These are phyloP conservation scores for Papilio polyxenes DNA, from an alignment of 1,140 invertebrate genomes.

Conservation along the genomic window DNA sequence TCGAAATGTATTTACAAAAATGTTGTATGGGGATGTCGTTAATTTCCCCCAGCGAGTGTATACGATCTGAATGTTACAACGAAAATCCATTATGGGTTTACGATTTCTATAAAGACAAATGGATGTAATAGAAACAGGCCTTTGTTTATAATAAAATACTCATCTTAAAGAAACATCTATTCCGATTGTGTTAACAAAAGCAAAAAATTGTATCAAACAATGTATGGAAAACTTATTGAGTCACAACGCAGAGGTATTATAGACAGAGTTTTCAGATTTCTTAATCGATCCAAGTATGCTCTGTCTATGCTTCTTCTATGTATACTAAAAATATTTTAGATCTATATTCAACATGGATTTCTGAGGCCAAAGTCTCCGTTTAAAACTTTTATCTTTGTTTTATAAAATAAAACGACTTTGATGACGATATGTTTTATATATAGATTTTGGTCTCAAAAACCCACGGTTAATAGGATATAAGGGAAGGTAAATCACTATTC, in stretches of 20 bases:
- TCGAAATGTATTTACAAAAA: conserved; percentile 38
- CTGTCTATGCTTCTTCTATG: neutral
- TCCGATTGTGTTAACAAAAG: neutral
- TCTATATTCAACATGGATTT: too few species aligned
- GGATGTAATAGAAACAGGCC: conserved; percentile 51
- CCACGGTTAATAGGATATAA: too few species aligned
- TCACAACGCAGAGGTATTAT: too few species aligned
- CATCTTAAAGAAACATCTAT: conserved; percentile 9
- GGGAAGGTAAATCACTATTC: too few species aligned
- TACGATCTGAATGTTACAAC: conserved; percentile 45
- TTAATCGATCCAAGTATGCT: neutral
- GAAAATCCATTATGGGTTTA: conserved; percentile 61
- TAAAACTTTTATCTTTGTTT: too few species aligned
- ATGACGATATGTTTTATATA: too few species aligned
- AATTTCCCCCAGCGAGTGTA: conserved; percentile 32
- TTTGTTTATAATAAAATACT: conserved; percentile 44
- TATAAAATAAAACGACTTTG: too few species aligned
- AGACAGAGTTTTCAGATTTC: neutral
- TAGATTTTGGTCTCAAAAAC: too few species aligned
- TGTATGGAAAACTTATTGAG: neutral
- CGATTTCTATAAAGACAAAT: conserved; percentile 57
- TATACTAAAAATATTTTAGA: neutral
- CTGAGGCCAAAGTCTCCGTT: too few species aligned
- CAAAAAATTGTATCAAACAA: neutral
- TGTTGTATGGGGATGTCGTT: conserved; percentile 36